These are phyloP conservation scores for Larimichthys crocea DNA, from an alignment of 2,113 vertebrate genomes.

Conservation along the genomic window DNA sequence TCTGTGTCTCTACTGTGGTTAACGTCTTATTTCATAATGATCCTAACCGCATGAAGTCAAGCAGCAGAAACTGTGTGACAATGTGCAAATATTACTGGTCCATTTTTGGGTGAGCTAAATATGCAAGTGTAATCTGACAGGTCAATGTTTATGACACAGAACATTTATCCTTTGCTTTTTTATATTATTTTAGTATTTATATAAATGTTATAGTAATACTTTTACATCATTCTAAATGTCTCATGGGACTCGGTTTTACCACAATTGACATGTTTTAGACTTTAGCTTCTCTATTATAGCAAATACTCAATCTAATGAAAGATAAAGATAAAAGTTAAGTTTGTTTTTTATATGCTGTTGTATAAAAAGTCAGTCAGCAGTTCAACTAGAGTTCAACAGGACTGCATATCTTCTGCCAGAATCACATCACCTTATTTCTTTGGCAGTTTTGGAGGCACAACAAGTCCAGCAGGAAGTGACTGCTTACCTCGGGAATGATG, in stretches of 20 bases:
- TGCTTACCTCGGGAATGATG: constrained; percentile 68
- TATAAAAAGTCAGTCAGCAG: background rate
- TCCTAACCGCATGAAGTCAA: too few relatives aligned
- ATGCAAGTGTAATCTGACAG: too few relatives aligned
- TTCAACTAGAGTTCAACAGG: background rate
- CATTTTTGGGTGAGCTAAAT: too few relatives aligned
- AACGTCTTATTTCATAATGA: too few relatives aligned
- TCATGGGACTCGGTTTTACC: background rate
- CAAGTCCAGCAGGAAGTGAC: constrained; percentile 49
- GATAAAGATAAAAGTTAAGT: background rate
- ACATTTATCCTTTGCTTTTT: too few relatives aligned
- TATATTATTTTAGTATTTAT: too few relatives aligned
- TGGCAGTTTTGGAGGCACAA: constrained; percentile 61
- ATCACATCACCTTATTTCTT: background rate
- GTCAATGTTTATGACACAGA: too few relatives aligned
- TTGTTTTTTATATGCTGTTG: background rate
- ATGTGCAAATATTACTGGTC: too few relatives aligned
- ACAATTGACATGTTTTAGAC: background rate
- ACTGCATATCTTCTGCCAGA: background rate
- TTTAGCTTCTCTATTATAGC: background rate
- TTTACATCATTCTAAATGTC: background rate
- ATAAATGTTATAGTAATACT: background rate
- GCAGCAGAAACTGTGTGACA: too few relatives aligned
- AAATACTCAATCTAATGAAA: background rate
- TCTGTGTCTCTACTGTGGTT: too few relatives aligned